Conservation (phyloP, 2,797 vertebrate species). For the Lutjanus argentimaculatus region DNA sequence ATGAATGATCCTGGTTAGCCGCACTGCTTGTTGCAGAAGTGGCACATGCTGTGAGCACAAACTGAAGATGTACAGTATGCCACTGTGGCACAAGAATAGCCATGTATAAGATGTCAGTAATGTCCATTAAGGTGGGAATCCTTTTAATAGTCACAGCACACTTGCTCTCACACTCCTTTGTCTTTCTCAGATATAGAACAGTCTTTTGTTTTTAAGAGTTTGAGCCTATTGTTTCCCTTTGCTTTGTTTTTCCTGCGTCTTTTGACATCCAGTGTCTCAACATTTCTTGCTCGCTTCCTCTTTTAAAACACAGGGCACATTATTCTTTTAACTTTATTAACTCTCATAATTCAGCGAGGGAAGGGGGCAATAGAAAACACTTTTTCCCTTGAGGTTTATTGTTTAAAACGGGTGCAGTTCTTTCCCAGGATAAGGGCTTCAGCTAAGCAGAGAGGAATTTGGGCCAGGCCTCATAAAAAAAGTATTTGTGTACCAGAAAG, state of each 20-base stretch:
- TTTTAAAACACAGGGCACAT: constrained; percentile 74
- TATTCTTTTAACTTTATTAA: constrained; percentile 84
- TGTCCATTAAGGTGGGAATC: constrained; percentile 32
- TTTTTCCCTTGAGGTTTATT: constrained; percentile 83
- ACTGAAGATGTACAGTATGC: constrained; percentile 50
- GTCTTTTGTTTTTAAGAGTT: constrained; percentile 26
- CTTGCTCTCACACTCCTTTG: constrained; percentile 41
- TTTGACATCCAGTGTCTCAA: constrained; percentile 49
- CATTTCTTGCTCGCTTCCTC: constrained; percentile 63
- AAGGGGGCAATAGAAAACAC: constrained; percentile 73
- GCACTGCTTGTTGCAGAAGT: constrained; percentile 46
- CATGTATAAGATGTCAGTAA: constrained; percentile 41
- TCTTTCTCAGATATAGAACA: constrained; percentile 50
- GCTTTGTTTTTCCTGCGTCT: constrained; percentile 32
- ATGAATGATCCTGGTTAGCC: constrained; percentile 40
- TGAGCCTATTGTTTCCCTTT: constrained; percentile 28
- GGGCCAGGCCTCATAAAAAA: constrained; percentile 85
- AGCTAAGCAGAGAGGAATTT: constrained; percentile 86
- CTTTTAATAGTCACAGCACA: constrained; percentile 50
- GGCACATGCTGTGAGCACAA: constrained; percentile 64
- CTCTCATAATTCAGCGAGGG: constrained; percentile 78
- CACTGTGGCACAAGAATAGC: constrained; percentile 49
- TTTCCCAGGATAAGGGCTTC: constrained; percentile 86
- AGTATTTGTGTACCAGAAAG: constrained; percentile 87
- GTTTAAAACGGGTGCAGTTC: constrained; percentile 82